Evolutionary conservation across 2,113 vertebrate species (phyloP), one percentile per base, ranked within the genome.

Genomic region (Rhinopithecus roxellana): DNA sequence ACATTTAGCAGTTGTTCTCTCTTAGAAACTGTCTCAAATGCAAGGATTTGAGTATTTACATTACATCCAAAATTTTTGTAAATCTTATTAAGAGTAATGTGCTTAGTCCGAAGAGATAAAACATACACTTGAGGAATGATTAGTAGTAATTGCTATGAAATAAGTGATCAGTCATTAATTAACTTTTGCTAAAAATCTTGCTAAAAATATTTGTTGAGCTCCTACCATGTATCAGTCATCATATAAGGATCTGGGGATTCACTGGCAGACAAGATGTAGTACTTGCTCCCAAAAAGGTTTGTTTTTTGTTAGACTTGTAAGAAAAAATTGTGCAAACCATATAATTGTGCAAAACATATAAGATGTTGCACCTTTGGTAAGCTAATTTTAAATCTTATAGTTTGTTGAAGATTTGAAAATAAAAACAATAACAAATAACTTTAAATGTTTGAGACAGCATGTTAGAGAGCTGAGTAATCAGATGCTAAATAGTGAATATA

Each of bases 21-120:
- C 96, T 79, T 55, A 87, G 35, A 93, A 91, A 92, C 74, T 64
- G 14, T 81, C 94, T 87, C 55, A 52, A 18, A 86, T 80, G 50
- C 48, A 86, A 92, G 57, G n/a, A 81, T 88, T 87, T 85, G 94
- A 93, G 32, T 83, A 91, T 86, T 97, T 91, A 83, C 5, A 90
- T 86, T 69, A 87, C 38, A 89, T 89, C 6, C 6, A 52, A 80
- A 75, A 23, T 67, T 81, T 32, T 55, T 90, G 43, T 81, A 89
- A 96, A 67, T 86, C 92, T 85, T 88, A 30, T 45, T 82, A 89
- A 86, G 4, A 64, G 87, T 64, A 48, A 94, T 30, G n/a, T 50
- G 52, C 43, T 93, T 64, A 95, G 67, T 91, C 59, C 89, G 61
- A 91, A 95, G 94, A 83, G n/a, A 87, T 87, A 59, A 97, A 97